Base-by-base conservation (phyloP, 2,888 invertebrate species). In the Eulithis prunata region DNA sequence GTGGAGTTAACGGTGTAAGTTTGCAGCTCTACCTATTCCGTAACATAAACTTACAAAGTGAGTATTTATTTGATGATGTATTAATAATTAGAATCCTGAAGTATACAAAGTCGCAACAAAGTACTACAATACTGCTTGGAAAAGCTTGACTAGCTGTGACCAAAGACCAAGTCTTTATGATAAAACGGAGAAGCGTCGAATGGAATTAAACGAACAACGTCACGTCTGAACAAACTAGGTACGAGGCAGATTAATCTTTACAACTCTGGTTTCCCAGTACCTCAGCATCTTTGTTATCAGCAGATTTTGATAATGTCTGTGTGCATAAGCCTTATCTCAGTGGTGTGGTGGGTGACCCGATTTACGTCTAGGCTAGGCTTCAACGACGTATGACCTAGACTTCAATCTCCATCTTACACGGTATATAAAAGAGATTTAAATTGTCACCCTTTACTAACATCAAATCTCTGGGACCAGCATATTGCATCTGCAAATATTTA, bases 311-410 rank as follows among this genome's bases (percentile, higher is more conserved):
- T 82, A 80, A 84, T 80, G 79, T 78, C 69, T 83, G 80, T 86
- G 82, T 87, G 80, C 79, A 82, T 77, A 85, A 66, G 78, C 78
- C 82, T 90, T 89, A 90, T 89, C 88, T 89, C 73, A 75, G 82
- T 74, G 82, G 79, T 89, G 82, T 74, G 82, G 79, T 89, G 49
- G 49, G n/a, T 54, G 89, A 90, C 89, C 89, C 79, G 84, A 80
- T 83, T 89, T 78, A 77, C 71, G 81, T 80, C 85, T 87, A 84
- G 88, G 81, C 85, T 87, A 84, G 88, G 81, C 85, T 86, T 86
- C 85, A 86, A 86, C 88, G 88, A 89, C 88, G 89, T 90, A 85
- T 84, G 82, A 83, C 85, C 89, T 89, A 87, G 82, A 83, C 87
- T 85, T 21, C 77, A 79, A 83, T 86, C 83, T 78, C 76, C 75